phyloP scores from a whole-genome alignment of 2,797 vertebrate genomes.

The Labroides dimidiatus region DNA sequence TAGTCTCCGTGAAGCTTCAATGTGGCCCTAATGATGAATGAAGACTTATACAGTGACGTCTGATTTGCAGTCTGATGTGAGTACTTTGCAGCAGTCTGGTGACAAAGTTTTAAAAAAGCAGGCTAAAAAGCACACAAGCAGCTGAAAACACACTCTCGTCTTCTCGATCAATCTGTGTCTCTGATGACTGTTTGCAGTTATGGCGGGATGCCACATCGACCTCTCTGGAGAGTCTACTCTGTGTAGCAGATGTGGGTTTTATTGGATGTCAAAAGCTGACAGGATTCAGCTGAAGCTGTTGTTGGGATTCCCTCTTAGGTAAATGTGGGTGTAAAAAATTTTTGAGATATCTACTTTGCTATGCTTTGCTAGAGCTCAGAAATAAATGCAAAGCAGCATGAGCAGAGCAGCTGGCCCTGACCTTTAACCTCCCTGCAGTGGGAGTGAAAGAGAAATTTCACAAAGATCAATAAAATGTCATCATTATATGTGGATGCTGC shows the following conservation, averaged over 20 bases:
- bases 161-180: slow-evolving; percentile 36
- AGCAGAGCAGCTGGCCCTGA: slow-evolving; percentile 4
- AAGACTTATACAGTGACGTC: background rate
- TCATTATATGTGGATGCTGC: slow-evolving; percentile 5
- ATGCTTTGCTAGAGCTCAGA: background rate
- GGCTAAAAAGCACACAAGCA: slow-evolving; percentile 15
- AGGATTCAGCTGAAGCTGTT: background rate
- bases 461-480: slow-evolving; percentile 28
- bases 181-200: slow-evolving; percentile 29
- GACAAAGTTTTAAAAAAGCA: background rate
- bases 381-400: background rate
- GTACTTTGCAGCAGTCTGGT: slow-evolving; percentile 6
- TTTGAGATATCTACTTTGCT: background rate
- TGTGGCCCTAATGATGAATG: too few relatives aligned
- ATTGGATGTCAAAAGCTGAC: slow-evolving; percentile 33
- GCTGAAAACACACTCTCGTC: slow-evolving; percentile 24
- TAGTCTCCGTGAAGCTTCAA: too few relatives aligned
- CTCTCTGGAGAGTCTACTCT: slow-evolving; percentile 20
- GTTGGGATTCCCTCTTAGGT: slow-evolving; percentile 23
- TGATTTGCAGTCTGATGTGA: background rate
- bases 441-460: background rate
- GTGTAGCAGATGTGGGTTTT: slow-evolving; percentile 23
- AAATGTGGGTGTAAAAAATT: slow-evolving; percentile 4
- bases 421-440: slow-evolving; percentile 6
- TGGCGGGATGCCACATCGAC: slow-evolving; percentile 39